Conservation (phyloP, 2,888 invertebrate genomes). For the Neria commutata region DNA sequence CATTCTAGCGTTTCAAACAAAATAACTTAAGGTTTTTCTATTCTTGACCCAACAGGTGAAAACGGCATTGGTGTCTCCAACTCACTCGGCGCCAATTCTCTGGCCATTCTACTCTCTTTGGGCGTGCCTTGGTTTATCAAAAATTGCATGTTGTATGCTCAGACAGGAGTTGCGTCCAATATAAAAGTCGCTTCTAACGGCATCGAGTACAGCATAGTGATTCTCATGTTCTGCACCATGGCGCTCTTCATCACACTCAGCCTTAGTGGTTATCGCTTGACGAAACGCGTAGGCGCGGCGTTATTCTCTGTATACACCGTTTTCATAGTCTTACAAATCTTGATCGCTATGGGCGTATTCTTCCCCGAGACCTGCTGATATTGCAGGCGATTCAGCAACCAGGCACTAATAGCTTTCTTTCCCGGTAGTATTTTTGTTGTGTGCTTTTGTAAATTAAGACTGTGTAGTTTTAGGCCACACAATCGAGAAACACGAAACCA, state of each 20-base stretch:
- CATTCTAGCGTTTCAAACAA: neutral
- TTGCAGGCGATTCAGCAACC: neutral
- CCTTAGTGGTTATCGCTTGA: conserved; percentile 74
- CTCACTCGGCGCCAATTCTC: conserved; percentile 82
- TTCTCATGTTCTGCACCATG: conserved; percentile 75
- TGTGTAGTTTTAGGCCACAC: neutral
- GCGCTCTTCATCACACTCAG: conserved; percentile 73
- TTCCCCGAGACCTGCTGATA: conserved; percentile 55
- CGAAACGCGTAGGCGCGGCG: conserved; percentile 71
- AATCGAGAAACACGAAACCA: too few species aligned
- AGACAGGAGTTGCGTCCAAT: conserved; percentile 45
- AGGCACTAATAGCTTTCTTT: too few species aligned
- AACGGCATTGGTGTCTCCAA: conserved; percentile 88
- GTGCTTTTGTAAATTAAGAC: neutral
- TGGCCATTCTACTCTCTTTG: conserved; percentile 82
- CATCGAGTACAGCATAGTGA: conserved; percentile 81
- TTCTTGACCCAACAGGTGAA: conserved; percentile 67
- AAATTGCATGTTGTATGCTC: conserved; percentile 66
- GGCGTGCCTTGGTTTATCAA: conserved; percentile 87
- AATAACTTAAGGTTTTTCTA: neutral
- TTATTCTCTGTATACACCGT: conserved; percentile 71
- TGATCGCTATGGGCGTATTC: conserved; percentile 79
- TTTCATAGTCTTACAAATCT: conserved; percentile 77
- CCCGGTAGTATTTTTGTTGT: too few species aligned
- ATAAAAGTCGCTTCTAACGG: conserved; percentile 79